Evolutionary conservation across 2,113 vertebrate genomes (phyloP), one percentile per base, ranked within the genome.

Genomic region (Okapia johnstoni): DNA sequence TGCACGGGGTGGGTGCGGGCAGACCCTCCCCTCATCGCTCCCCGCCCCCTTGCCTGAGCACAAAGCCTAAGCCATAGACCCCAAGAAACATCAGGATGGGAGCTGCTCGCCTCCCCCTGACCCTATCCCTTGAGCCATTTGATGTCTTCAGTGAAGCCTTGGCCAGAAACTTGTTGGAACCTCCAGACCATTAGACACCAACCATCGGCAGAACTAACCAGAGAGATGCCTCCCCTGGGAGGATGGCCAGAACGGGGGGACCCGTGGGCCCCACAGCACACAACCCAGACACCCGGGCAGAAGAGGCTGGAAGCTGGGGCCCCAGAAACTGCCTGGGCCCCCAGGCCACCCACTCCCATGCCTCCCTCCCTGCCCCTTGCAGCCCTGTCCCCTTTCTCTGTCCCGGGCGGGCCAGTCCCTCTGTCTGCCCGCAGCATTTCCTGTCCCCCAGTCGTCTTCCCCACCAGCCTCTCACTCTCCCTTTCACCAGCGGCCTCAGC

Each of bases 321-420:
- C 48, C 36, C 54, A 26, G 2, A 1, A n/a, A 33, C 93, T 15
- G 3, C 12, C 13, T 9, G 28, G n/a, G 19, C 25, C 40, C 30
- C 61, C 19, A 21, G 77, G 48, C 33, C n/a, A 25, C 46, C 7
- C 48, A 7, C 30, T 55, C 66, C 91, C 43, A 5, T 0, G 10
- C 2, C 13, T 33, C 19, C 8, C 33, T 6, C 14, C 21, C 7
- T 10, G 1, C 3, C 28, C 43, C 30, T 1, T 1, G 0, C 8
- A 48, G 30, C 36, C 6, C n/a, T 10, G 19, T 19, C 13, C 28
- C 11, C n/a, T 30, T 3, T 36, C 54, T 66, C 52, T 48, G 6
- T 28, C 25, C 61, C 6, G 0, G 43, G 14, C 23, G 14, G 30
- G 55, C 40, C 85, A 5, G 15, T 3, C 70, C 17, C 25, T 46